phyloP scores from a whole-genome alignment of 2,797 vertebrate genomes.

The Perodicticus potto region DNA sequence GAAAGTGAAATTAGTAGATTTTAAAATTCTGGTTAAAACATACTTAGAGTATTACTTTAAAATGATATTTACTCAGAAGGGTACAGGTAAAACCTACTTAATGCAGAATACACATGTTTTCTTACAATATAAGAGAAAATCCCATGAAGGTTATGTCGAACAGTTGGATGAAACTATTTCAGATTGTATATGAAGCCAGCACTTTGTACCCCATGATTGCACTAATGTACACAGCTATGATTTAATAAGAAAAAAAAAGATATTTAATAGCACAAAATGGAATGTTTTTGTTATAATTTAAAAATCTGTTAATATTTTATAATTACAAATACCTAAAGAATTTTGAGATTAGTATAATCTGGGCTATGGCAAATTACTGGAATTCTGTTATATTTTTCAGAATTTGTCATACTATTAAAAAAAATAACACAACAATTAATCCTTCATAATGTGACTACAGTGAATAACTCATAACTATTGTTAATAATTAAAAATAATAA shows the following conservation, averaged over 20 bases:
- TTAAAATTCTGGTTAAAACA: conserved; percentile 51
- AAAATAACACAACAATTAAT: conserved; percentile 35
- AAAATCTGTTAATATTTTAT: conserved; percentile 56
- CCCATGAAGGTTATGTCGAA: too few relatives aligned
- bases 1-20: conserved; percentile 22
- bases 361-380: neutral
- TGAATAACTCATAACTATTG: neutral
- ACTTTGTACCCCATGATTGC: too few relatives aligned
- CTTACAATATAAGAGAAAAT: too few relatives aligned
- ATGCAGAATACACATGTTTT: too few relatives aligned
- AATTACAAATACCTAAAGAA: conserved; percentile 18
- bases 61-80: neutral
- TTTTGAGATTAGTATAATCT: neutral
- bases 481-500: conserved; percentile 32
- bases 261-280: conserved; percentile 2
- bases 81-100: too few relatives aligned
- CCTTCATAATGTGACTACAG: conserved; percentile 34
- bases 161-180: too few relatives aligned
- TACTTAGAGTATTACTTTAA: conserved; percentile 20
- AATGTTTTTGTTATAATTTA: neutral
- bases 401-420: conserved; percentile 17
- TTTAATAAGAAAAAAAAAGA: neutral
- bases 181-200: too few relatives aligned
- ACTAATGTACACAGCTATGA: too few relatives aligned
- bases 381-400: conserved; percentile 43